phyloP scores from a whole-genome alignment of 1,140 invertebrate genomes.

The Ceratitis capitata region DNA sequence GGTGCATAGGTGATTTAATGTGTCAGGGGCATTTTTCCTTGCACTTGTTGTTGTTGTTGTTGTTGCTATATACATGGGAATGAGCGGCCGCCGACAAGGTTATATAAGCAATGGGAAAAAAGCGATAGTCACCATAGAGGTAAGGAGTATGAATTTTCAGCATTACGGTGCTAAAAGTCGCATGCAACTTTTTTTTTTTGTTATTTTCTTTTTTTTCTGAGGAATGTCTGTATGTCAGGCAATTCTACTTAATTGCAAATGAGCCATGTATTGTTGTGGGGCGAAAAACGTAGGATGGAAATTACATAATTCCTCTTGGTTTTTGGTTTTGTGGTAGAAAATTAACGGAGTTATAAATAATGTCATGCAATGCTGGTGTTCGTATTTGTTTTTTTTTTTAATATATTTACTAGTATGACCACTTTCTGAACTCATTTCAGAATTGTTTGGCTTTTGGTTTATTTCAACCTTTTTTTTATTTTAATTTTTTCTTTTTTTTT shows the following conservation, averaged over 20 bases:
- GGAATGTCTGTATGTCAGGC: neutral
- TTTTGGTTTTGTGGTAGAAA: neutral
- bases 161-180: neutral
- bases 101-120: neutral
- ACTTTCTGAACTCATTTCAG: neutral
- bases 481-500: neutral
- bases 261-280: neutral
- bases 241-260: neutral
- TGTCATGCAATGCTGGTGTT: neutral
- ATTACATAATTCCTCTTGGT: too few relatives aligned
- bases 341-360: neutral
- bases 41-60: neutral
- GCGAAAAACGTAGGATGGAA: neutral
- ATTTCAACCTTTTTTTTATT: too few relatives aligned
- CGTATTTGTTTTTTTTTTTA: neutral
- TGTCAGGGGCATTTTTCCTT: constrained; percentile 26
- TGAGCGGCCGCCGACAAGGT: neutral
- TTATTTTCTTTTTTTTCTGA: neutral
- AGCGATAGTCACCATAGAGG: neutral
- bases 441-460: too few relatives aligned
- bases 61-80: neutral
- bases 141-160: neutral
- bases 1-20: neutral
- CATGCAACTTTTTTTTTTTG: neutral
- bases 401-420: neutral